Evolutionary conservation across 2,113 vertebrate genomes (phyloP), one percentile per base, ranked within the genome.

Genomic region (Panthera uncia): DNA sequence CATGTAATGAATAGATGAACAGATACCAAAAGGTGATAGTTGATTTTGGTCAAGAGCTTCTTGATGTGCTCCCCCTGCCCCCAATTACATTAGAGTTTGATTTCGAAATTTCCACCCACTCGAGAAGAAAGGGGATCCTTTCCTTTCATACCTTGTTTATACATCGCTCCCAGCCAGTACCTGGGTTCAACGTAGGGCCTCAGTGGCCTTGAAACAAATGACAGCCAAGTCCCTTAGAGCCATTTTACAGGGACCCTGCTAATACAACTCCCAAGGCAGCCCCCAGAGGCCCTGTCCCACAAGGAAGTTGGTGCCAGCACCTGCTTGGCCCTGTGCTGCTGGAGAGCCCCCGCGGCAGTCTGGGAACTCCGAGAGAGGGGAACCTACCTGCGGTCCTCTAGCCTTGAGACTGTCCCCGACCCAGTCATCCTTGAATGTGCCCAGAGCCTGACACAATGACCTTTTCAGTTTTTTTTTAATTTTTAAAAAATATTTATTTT

Each of bases 21-120:
- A 84, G 83, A 48, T 83, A 33, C 4, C n/a, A 21, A 36, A 74
- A 52, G 25, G 21, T 6, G 65, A 19, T 21, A 14, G 4, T 65
- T 71, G 66, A 25, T 55, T 86, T 78, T 87, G 52, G 36, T 48
- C 55, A 68, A 63, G 69, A 88, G 83, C 71, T 38, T 73, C 45
- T 8, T 7, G n/a, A 4, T n/a, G 5, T 7, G 18, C 41, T 45
- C 31, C 6, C 2, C 1, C 16, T 3, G 11, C 1, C 23, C 3
- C 21, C 41, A 3, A 13, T 48, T 33, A 19, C 18, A 4, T 38
- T 50, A 41, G 50, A 52, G 25, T 80, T 88, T 45, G 33, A 25
- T 52, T 41, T 83, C 41, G 69, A 89, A 48, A 71, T 48, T 63
- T 63, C 29, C 29, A 65, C 21, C 19, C 27, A 33, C n/a, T 57